These are phyloP conservation scores for Chaenodraco wilsoni DNA, from an alignment of 2,797 vertebrate genomes.

Conservation along the genomic window DNA sequence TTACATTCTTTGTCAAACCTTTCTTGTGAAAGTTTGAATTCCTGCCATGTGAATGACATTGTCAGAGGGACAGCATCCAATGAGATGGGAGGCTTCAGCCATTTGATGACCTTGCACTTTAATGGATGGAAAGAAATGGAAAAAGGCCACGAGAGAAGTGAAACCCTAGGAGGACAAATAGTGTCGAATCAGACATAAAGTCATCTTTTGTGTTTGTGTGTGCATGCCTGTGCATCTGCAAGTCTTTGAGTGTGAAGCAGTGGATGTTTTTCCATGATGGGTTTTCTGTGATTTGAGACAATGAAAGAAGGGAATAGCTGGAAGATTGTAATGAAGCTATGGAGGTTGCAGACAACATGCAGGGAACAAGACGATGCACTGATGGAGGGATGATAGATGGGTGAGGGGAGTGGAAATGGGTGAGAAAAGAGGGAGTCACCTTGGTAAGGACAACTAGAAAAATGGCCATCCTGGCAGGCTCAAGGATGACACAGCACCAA, in stretches of 20 bases:
- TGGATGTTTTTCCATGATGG: conserved; percentile 5
- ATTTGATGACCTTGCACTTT: conserved; percentile 62
- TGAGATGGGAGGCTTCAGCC: conserved; percentile 31
- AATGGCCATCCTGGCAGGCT: conserved; percentile 69
- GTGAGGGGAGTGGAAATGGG: conserved; percentile 33
- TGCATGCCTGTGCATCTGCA: not conserved
- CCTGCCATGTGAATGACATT: conserved; percentile 29
- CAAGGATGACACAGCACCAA: conserved; percentile 77
- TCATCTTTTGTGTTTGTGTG: conserved; percentile 8
- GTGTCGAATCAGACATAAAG: not conserved
- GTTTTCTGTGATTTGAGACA: conserved; percentile 48
- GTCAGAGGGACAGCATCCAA: conserved; percentile 9
- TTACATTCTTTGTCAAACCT: not conserved
- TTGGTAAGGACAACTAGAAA: conserved; percentile 68
- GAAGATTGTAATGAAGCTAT: conserved; percentile 9
- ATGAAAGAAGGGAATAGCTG: conserved; percentile 24
- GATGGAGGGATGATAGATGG: conserved; percentile 23
- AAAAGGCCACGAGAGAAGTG: conserved; percentile 45
- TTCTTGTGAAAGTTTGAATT: conserved; percentile 22
- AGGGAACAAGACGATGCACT: conserved; percentile 22
- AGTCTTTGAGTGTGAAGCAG: conserved; percentile 2
- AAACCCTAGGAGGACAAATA: conserved; percentile 13
- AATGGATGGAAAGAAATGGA: conserved; percentile 42
- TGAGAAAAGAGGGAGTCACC: conserved; percentile 71
- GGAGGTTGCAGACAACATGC: conserved; percentile 9